phyloP scores from a whole-genome alignment of 2,888 invertebrate species.

The Epiblema foenella region DNA sequence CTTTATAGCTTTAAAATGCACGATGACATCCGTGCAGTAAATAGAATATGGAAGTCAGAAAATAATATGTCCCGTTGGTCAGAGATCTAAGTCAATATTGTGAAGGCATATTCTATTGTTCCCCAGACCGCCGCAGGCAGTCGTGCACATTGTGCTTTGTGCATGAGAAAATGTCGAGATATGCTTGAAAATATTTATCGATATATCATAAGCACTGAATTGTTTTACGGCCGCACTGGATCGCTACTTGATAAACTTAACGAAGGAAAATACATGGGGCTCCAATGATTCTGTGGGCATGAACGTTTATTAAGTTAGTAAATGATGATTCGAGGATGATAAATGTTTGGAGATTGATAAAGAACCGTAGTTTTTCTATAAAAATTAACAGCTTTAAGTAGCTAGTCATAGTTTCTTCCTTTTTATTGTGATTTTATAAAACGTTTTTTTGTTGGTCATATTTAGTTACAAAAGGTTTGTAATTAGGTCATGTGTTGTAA shows the following conservation, averaged over 20 bases:
- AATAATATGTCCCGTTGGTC: constrained; percentile 57
- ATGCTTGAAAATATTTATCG: constrained; percentile 45
- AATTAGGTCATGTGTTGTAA: no score
- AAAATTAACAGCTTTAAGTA: no score
- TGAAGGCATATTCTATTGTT: constrained; percentile 60
- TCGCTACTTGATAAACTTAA: constrained; percentile 20
- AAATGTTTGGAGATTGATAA: no score
- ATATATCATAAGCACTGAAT: constrained; percentile 28
- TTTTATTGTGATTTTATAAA: no score
- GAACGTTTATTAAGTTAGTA: constrained; percentile 4
- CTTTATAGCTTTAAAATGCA: constrained; percentile 31
- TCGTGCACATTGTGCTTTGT: constrained; percentile 78
- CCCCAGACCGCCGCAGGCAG: constrained; percentile 57
- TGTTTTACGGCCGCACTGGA: constrained; percentile 20
- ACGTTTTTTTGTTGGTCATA: no score
- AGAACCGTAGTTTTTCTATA: no score
- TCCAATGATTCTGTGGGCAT: not conserved
- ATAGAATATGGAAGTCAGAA: constrained; percentile 46
- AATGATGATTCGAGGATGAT: not conserved
- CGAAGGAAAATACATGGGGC: constrained; percentile 3
- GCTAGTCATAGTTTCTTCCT: no score
- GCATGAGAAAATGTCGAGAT: constrained; percentile 59
- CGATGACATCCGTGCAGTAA: constrained; percentile 36
- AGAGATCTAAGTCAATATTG: constrained; percentile 56
- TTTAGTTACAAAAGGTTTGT: no score